Percentiles rank a stretch among this genome's conserved stretches.
These are phyloP conservation scores for Anastrepha obliqua DNA, from an alignment of 1,140 invertebrate species.

Conservation along the genomic window DNA sequence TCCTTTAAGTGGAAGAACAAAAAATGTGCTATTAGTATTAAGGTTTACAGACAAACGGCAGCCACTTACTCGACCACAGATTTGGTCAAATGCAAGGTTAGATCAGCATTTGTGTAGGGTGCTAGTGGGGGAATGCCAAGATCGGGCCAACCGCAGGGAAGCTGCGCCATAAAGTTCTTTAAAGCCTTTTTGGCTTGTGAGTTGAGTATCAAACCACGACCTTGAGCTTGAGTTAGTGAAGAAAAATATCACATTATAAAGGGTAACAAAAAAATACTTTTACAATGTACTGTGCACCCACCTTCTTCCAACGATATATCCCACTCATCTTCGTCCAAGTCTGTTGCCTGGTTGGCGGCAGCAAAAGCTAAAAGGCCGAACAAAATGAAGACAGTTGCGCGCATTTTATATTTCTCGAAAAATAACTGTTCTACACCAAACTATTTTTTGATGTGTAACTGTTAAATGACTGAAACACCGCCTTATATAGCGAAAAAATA, in stretches of 20 bases:
- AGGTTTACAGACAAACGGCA: not conserved
- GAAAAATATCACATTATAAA: no score
- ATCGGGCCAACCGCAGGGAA: conserved; percentile 69
- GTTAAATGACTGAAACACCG: not conserved
- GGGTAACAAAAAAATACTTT: not conserved
- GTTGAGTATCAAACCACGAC: conserved; percentile 67
- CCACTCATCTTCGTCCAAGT: conserved; percentile 66
- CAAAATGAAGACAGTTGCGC: conserved; percentile 58
- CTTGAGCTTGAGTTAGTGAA: not conserved
- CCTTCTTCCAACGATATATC: conserved; percentile 64
- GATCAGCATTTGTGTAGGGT: conserved; percentile 70
- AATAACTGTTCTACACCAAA: not conserved
- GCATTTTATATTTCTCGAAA: conserved; percentile 33
- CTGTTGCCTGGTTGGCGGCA: conserved; percentile 66
- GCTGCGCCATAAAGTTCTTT: conserved; percentile 62
- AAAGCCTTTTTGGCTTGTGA: conserved; percentile 68
- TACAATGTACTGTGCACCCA: conserved; percentile 57
- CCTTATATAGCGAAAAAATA: conserved; percentile 19
- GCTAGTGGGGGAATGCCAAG: conserved; percentile 69
- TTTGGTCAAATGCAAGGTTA: conserved; percentile 64
- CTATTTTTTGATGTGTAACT: not conserved
- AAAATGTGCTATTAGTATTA: not conserved
- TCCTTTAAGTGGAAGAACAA: conserved; percentile 52
- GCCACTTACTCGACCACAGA: conserved; percentile 69
- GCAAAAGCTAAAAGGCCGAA: conserved; percentile 65